Evolutionary conservation across 2,888 invertebrate species (phyloP), one percentile per base, ranked within the genome.

Genomic region (Lithophane leautieri): DNA sequence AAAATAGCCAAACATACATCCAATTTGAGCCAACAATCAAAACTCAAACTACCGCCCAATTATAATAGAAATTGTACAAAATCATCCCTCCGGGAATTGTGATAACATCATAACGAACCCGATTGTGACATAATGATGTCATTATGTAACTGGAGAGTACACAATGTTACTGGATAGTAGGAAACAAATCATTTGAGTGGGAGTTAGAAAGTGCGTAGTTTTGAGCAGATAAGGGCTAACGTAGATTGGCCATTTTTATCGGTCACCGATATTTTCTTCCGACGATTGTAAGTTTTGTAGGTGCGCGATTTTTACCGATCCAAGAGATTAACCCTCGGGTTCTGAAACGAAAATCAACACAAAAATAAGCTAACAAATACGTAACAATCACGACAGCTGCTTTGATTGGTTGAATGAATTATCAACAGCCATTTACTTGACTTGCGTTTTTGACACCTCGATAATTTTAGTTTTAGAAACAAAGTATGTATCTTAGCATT

Each of bases 121-220:
- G 60, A 81, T 81, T 52, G 63, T 56, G 54, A 11, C 19, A 16
- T 65, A 73, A 81, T 81, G 75, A 61, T 12, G 68, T 74, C 56
- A 61, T 69, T 65, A 73, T 9, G 65, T 78, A 16, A 50, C 34
- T 47, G 47, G 28, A 16, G 0, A 14, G 25, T 19, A 12, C 50
- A 34, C 60, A 61, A 25, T 22, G 34, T 52, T 40, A 56, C 4
- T 56, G n/a, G n/a, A 9, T 75, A 50, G 25, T 62, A 14, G 69
- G 22, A 67, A 66, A 60, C 25, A 22, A 54, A 54, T 63, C 0
- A 34, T 54, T 77, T 82, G 22, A 6, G 56, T 75, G 34, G 61
- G n/a, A 19, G 62, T 62, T 34, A 2, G 7, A 16, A 58, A 34
- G 50, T 65, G 16, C 22, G 58, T n/a, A 40, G 34, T 54, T 54